phyloP scores from a whole-genome alignment of 2,113 vertebrate species.

The Brachypodius melanocephalos region DNA sequence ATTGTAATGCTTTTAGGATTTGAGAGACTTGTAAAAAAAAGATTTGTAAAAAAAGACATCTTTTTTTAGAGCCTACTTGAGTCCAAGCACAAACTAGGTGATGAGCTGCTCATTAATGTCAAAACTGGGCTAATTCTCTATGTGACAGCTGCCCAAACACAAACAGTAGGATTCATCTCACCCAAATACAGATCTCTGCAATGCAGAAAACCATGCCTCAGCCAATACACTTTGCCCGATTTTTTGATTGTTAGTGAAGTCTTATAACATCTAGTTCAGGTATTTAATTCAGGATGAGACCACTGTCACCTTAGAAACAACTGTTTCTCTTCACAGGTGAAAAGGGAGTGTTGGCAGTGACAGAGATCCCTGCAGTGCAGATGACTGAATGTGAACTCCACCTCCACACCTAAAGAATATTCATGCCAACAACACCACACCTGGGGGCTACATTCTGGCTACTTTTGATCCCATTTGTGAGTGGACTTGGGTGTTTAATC shows the following conservation, averaged over 20 bases:
- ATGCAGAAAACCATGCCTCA: neutral
- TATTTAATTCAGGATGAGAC: neutral
- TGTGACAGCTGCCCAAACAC: neutral
- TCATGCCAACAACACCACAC: neutral
- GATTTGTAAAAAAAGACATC: too few species aligned
- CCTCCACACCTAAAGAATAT: neutral
- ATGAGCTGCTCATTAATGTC: fast-evolving
- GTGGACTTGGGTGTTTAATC: neutral
- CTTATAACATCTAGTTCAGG: neutral
- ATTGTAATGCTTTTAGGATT: neutral
- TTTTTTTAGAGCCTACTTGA: neutral
- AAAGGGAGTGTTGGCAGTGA: neutral
- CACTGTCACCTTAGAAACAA: neutral
- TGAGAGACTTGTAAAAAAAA: too few species aligned
- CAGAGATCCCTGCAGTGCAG: neutral
- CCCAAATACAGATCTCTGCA: neutral
- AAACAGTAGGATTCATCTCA: neutral
- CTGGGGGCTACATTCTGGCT: neutral
- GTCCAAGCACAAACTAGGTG: neutral
- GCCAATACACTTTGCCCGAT: neutral
- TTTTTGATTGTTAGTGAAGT: neutral
- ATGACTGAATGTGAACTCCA: neutral
- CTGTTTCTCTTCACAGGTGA: neutral
- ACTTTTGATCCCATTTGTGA: neutral
- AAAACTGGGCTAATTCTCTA: neutral